Percentiles rank a stretch among this genome's conserved stretches.
Evolutionary conservation across 1,140 invertebrate genomes (phyloP).

Genomic region (Drosophila kepulauana): DNA sequence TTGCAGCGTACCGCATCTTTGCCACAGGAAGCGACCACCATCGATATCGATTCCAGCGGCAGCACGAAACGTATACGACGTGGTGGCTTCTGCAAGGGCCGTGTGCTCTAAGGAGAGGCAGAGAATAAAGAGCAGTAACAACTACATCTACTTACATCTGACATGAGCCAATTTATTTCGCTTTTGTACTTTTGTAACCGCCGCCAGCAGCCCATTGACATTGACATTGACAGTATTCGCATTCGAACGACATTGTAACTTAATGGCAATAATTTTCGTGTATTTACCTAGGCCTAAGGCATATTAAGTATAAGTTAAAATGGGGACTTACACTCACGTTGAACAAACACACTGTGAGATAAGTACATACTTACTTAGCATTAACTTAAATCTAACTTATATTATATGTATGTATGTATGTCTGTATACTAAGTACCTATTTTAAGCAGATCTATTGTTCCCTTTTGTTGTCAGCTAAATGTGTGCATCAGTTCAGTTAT

Average conservation of each 20-base stretch:
- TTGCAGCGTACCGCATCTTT: constrained; percentile 68
- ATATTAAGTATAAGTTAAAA: constrained; percentile 32
- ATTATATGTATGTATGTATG: too few species aligned
- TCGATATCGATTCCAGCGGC: constrained; percentile 18
- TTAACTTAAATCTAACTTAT: constrained; percentile 1
- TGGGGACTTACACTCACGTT: constrained; percentile 15
- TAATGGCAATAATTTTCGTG: constrained; percentile 83
- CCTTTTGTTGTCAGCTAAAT: constrained; percentile 22
- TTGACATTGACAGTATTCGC: constrained; percentile 71
- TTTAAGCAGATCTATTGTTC: constrained; percentile 16
- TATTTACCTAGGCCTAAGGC: constrained; percentile 75
- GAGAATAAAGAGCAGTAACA: constrained; percentile 4
- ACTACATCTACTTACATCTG: constrained; percentile 25
- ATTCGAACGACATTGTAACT: constrained; percentile 80
- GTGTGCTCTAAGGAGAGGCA: constrained; percentile 54
- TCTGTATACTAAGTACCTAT: neutral
- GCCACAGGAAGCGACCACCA: constrained; percentile 53
- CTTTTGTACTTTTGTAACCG: constrained; percentile 75
- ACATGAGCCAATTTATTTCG: constrained; percentile 57
- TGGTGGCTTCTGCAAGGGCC: constrained; percentile 79
- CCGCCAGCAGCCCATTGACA: constrained; percentile 46
- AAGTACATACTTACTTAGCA: constrained; percentile 29
- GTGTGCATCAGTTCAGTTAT: constrained; percentile 24
- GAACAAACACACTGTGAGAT: constrained; percentile 9
- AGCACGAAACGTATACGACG: constrained; percentile 61